Percentiles rank a stretch among this genome's conserved stretches.
Evolutionary conservation across 2,113 vertebrate genomes (phyloP).

Genomic region (Murina feae): DNA sequence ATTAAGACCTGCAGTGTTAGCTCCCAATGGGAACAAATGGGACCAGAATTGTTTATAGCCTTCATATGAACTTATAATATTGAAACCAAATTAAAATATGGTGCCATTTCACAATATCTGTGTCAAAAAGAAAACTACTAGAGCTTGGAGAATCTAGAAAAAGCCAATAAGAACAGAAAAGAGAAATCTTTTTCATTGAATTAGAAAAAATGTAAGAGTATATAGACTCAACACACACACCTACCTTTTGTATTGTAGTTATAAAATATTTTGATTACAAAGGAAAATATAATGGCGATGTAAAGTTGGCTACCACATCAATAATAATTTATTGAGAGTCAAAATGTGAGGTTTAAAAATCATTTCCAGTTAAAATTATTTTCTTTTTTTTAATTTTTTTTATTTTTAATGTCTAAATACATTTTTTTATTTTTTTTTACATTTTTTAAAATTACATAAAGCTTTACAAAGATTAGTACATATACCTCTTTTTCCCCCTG

Average conservation of each 20-base stretch:
- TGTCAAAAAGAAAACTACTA: not conserved
- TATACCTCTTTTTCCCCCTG: no score
- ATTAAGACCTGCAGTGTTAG: constrained; percentile 15
- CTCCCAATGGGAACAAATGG: not conserved
- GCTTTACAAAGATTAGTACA: no score
- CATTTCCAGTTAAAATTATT: constrained; percentile 26
- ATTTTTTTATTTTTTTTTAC: no score
- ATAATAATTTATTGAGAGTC: not conserved
- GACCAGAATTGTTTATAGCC: not conserved
- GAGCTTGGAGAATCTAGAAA: not conserved
- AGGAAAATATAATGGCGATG: constrained; percentile 22
- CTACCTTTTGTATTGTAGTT: constrained; percentile 10
- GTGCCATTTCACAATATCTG: not conserved
- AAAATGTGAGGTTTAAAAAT: constrained; percentile 22
- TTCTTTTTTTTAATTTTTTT: no score
- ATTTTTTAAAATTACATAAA: no score
- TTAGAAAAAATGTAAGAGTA: not conserved
- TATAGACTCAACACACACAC: not conserved
- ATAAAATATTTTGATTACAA: not conserved
- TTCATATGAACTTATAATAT: constrained; percentile 26
- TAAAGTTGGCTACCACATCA: not conserved
- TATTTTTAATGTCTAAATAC: no score
- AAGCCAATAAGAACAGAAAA: constrained; percentile 30
- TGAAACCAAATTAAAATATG: not conserved
- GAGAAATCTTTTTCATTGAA: not conserved